A percentile compares a stretch with the other conserved stretches of the same genome.
phyloP scores from a whole-genome alignment of 2,888 invertebrate genomes.

The Horisme vitalbata region DNA sequence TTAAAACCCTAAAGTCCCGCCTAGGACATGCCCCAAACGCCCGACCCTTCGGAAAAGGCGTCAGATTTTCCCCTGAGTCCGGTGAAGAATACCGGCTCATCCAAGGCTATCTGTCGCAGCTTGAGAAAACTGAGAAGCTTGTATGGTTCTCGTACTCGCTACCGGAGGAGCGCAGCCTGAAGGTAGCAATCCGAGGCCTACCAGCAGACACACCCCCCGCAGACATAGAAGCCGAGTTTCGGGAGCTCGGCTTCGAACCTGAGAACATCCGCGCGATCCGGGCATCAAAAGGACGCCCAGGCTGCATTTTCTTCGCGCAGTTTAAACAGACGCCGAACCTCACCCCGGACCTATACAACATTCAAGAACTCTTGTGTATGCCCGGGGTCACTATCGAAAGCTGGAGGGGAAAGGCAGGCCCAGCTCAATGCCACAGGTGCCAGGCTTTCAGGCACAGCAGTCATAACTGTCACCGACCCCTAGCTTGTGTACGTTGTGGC shows the following conservation, averaged over 20 bases:
- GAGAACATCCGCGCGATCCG: not conserved
- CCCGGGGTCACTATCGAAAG: not conserved
- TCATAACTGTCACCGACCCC: not conserved
- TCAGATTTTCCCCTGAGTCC: not conserved
- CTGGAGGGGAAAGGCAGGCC: not conserved
- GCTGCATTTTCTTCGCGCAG: not conserved
- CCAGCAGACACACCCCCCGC: not conserved
- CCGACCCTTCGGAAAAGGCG: not conserved
- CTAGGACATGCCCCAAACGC: not conserved
- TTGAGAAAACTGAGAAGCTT: slow-evolving; percentile 3
- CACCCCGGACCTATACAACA: not conserved
- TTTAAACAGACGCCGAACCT: not conserved
- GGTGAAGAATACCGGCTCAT: not conserved
- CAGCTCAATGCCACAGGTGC: not conserved
- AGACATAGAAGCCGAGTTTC: not conserved
- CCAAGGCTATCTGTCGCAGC: slow-evolving; percentile 2
- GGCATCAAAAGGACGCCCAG: not conserved
- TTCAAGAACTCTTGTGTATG: not conserved
- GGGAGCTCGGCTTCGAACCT: not conserved
- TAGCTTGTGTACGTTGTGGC: not conserved
- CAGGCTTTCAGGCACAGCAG: not conserved
- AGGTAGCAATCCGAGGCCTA: slow-evolving; percentile 15
- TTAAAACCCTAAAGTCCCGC: not conserved
- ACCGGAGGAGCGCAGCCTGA: slow-evolving; percentile 13
- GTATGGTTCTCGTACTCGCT: slow-evolving; percentile 26